Conservation (phyloP, 2,888 invertebrate species). For the Dichetophora obliterata region DNA sequence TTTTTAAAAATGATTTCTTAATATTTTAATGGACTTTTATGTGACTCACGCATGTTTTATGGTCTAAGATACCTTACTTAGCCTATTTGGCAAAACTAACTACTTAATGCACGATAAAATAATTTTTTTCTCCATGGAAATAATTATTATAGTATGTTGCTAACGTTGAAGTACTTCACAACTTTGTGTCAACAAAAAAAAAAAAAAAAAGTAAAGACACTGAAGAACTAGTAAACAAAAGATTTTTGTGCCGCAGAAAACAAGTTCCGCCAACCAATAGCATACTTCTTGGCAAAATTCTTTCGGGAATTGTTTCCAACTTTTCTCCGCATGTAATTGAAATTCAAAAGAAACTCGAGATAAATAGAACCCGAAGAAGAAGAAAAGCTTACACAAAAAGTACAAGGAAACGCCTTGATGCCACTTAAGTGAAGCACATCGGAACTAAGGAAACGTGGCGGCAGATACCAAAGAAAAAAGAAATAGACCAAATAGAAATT, state of each 20-base stretch:
- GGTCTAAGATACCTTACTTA: no score
- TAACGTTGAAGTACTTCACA: background rate
- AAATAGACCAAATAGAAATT: background rate
- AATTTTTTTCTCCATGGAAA: no score
- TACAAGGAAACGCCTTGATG: slow-evolving; percentile 1
- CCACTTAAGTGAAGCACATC: slow-evolving; percentile 10
- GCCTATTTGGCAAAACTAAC: no score
- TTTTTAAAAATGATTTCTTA: no score
- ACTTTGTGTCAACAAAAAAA: background rate
- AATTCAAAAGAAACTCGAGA: slow-evolving; percentile 12
- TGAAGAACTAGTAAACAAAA: background rate
- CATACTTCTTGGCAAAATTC: background rate
- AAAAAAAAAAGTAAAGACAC: no score
- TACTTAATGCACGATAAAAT: no score
- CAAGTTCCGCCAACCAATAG: slow-evolving; percentile 1
- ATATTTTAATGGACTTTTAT: no score
- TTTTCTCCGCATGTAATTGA: slow-evolving; percentile 21
- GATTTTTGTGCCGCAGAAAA: background rate
- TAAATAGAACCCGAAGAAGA: background rate
- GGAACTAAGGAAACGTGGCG: background rate
- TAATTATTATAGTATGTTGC: no score
- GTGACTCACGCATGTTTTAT: no score
- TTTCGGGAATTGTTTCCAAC: slow-evolving; percentile 10
- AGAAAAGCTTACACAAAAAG: background rate
- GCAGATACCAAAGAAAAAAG: background rate